Conservation (phyloP, 2,888 invertebrate genomes). For the Apoda limacodes region DNA sequence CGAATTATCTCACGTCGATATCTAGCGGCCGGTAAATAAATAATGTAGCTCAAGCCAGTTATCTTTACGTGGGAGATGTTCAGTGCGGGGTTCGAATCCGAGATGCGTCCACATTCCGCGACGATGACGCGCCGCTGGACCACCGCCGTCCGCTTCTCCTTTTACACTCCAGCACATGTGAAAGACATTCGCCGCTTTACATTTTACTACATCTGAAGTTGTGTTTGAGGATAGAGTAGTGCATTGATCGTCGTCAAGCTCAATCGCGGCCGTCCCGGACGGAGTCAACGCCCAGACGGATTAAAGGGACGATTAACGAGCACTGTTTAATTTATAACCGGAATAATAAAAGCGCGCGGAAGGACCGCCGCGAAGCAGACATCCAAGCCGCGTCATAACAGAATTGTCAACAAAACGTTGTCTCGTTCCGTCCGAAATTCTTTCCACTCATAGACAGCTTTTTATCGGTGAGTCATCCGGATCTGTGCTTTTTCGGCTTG, state of each 20-base stretch:
- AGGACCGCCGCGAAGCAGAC: slow-evolving; percentile 29
- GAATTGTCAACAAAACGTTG: slow-evolving; percentile 44
- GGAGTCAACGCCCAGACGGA: slow-evolving; percentile 65
- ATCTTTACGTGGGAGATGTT: neutral
- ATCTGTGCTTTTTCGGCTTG: too few species aligned
- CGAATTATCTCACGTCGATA: slow-evolving; percentile 54
- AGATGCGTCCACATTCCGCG: slow-evolving; percentile 43
- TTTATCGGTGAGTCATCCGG: too few species aligned
- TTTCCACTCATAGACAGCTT: too few species aligned
- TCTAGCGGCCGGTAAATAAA: too few species aligned
- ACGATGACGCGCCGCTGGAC: slow-evolving; percentile 43
- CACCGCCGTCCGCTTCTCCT: slow-evolving; percentile 5
- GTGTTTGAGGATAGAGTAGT: slow-evolving; percentile 31
- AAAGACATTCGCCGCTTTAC: slow-evolving; percentile 32
- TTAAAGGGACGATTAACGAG: slow-evolving; percentile 65
- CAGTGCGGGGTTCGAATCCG: neutral
- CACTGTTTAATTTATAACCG: slow-evolving; percentile 61
- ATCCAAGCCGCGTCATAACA: slow-evolving; percentile 35
- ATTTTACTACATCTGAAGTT: slow-evolving; percentile 38
- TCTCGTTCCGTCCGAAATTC: too few species aligned
- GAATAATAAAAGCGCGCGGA: slow-evolving; percentile 57
- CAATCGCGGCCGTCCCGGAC: slow-evolving; percentile 25
- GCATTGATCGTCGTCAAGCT: slow-evolving; percentile 29
- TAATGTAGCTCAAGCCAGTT: too few species aligned
- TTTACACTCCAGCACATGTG: slow-evolving; percentile 29